These are phyloP conservation scores for Poecilus cupreus DNA, from an alignment of 2,888 invertebrate species.

Conservation along the genomic window DNA sequence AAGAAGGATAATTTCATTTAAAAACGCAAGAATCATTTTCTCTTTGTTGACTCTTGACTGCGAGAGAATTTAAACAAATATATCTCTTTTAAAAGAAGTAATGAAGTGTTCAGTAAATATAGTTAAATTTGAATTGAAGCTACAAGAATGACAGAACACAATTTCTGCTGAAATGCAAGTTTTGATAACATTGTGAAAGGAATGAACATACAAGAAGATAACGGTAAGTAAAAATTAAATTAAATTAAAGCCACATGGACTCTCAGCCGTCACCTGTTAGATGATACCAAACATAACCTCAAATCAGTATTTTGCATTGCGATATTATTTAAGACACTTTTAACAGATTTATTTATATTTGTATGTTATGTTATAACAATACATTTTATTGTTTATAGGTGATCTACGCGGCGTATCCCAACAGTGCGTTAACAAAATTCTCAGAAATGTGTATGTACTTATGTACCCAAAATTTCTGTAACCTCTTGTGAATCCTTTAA, in stretches of 20 bases:
- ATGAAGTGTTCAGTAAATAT: neutral
- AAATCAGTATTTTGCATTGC: neutral
- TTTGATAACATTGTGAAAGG: neutral
- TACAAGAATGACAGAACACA: neutral
- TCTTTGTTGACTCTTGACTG: neutral
- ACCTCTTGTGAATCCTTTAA: constrained; percentile 22
- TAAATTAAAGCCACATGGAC: neutral
- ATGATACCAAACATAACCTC: too few relatives aligned
- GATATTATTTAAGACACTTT: neutral
- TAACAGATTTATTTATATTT: neutral
- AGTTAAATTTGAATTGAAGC: neutral
- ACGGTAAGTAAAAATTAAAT: neutral
- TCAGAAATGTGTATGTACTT: neutral
- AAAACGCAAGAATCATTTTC: constrained; percentile 13
- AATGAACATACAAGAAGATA: neutral
- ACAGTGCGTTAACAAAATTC: neutral
- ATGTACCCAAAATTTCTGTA: constrained; percentile 19
- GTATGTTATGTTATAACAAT: neutral
- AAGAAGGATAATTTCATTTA: constrained; percentile 6
- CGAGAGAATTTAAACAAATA: too few relatives aligned
- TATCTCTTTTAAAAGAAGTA: too few relatives aligned
- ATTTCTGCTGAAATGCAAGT: constrained; percentile 10
- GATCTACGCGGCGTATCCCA: constrained; percentile 13
- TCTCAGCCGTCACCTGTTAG: too few relatives aligned
- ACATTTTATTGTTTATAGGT: neutral